Evolutionary conservation across 2,113 vertebrate species (phyloP), one percentile per base, ranked within the genome.

Genomic region (Cromileptes altivelis): DNA sequence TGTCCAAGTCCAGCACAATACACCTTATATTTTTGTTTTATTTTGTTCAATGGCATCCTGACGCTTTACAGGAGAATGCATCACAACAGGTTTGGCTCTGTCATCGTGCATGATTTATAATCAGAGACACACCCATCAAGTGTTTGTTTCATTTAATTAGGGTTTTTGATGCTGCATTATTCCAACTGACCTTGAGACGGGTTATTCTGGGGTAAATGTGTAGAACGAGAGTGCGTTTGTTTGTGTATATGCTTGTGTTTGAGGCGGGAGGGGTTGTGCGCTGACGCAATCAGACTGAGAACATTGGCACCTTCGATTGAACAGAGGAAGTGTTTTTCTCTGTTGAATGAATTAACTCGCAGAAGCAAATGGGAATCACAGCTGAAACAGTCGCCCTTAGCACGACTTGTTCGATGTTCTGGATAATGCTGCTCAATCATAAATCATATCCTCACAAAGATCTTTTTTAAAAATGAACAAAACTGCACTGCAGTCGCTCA

Each of bases 211-310:
- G 62, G 42, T 47, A 52, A 67, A 52, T 57, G 72, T 77, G 81
- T 75, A 5, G 6, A 49, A 73, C 27, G 23, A 52, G 40, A 7
- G 65, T 49, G 12, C 47, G 0, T 47, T 23, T 82, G 42, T 70
- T 37, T 77, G 21, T 72, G 45, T 60, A 56, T 72, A 53, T 49
- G 30, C 52, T 63, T 37, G 33, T 45, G 45, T 73, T 25, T 8
- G 15, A 5, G 4, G 42, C 11, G 30, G 27, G 33, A 6, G 15
- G 10, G 19, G 58, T 18, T 73, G 60, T 75, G 52, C 11, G 61
- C 56, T 89, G 89, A 84, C 37, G 69, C 82, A 88, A 15, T 76
- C 80, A 81, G 60, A 56, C 33, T 55, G 75, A 82, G 73, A 85
- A 74, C 87, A 81, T 83, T 87, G 82, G 61, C 80, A 85, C 73